Conservation (phyloP, 2,888 invertebrate species). For the Drosophila meridiana region DNA sequence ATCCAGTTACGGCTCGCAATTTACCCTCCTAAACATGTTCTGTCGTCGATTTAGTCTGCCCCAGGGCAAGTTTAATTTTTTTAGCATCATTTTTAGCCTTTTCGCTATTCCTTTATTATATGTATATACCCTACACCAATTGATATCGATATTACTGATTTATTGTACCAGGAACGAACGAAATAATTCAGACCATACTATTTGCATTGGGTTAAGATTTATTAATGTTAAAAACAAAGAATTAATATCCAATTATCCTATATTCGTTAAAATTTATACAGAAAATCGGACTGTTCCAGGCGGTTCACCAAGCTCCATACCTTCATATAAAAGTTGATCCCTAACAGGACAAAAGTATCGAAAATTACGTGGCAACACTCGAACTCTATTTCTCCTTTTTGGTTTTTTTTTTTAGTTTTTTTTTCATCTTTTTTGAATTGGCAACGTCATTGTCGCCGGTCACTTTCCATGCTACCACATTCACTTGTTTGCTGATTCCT, state of each 20-base stretch:
- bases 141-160: neutral
- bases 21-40: constrained; percentile 30
- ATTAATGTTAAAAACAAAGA: neutral
- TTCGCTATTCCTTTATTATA: constrained; percentile 24
- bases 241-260: neutral
- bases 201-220: neutral
- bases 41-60: constrained; percentile 33
- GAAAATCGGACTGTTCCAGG: neutral
- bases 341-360: neutral
- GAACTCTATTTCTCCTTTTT: neutral
- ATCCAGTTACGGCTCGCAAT: constrained; percentile 46
- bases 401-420: constrained; percentile 11
- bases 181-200: neutral
- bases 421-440: constrained; percentile 42
- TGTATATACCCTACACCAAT: neutral
- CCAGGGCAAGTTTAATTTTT: constrained; percentile 53
- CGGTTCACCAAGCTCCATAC: no score
- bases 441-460: constrained; percentile 72
- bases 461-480: constrained; percentile 69
- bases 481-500: constrained; percentile 31
- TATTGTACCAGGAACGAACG: no score
- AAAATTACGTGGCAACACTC: neutral
- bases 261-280: neutral
- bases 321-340: no score
- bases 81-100: constrained; percentile 57